Evolutionary conservation across 2,797 vertebrate genomes (phyloP).

Genomic region (Buphagus erythrorhynchus): DNA sequence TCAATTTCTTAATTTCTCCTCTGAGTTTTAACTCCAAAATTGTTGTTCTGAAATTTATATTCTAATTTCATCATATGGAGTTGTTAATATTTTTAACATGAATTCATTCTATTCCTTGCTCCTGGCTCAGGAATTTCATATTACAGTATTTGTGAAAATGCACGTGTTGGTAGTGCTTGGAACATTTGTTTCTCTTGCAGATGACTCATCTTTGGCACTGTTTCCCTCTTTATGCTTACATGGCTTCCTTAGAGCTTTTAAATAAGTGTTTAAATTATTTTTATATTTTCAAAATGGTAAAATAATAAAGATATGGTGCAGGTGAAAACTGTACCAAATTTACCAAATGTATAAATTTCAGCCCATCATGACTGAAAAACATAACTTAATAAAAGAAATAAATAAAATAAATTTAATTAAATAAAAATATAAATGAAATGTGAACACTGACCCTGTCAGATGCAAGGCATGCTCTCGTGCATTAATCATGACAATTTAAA

Average conservation of each 20-base stretch:
- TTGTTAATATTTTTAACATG: not conserved
- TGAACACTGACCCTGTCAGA: not conserved
- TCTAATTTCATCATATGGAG: not conserved
- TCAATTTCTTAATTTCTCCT: not conserved
- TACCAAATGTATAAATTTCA: not conserved
- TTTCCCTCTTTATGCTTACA: not conserved
- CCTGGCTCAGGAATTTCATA: not conserved
- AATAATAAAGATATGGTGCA: not conserved
- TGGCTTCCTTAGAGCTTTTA: not conserved
- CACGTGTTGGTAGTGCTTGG: accelerated
- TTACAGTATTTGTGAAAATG: not conserved
- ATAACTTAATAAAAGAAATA: not conserved
- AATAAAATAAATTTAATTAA: not conserved
- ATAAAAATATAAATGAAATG: not conserved
- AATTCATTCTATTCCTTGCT: not conserved
- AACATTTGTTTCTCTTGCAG: not conserved
- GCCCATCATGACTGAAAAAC: not conserved
- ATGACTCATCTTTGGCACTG: not conserved
- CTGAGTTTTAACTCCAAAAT: not conserved
- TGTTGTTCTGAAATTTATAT: not conserved
- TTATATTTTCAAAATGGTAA: not conserved
- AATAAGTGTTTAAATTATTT: not conserved
- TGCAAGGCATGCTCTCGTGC: not conserved
- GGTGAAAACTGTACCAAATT: not conserved
- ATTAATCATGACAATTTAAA: not conserved